Conservation (phyloP, 2,888 invertebrate species). For the Creontiades dilutus region DNA sequence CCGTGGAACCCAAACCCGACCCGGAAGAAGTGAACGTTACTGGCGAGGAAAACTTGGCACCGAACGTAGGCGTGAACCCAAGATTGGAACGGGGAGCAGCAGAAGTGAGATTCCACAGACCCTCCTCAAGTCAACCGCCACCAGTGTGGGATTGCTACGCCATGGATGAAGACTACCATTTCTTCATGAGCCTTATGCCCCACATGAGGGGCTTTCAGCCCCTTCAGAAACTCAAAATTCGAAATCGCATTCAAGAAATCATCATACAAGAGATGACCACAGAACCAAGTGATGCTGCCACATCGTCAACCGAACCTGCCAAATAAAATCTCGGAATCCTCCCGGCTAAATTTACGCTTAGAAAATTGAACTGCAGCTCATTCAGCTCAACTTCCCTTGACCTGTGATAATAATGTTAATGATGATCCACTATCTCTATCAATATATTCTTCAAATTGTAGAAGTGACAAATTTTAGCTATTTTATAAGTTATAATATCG, state of each 20-base stretch:
- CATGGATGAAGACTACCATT: conserved; percentile 63
- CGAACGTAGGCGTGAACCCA: background rate
- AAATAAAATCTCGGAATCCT: background rate
- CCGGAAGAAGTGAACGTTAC: background rate
- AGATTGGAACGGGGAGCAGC: background rate
- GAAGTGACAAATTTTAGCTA: no score
- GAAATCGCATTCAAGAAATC: conserved; percentile 59
- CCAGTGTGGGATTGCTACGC: conserved; percentile 3
- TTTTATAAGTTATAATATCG: no score
- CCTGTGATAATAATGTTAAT: background rate
- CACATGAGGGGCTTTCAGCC: conserved; percentile 58
- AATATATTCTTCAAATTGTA: no score
- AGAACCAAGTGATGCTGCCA: conserved; percentile 36
- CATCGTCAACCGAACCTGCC: conserved; percentile 41
- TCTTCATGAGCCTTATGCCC: conserved; percentile 68
- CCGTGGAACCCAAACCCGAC: background rate
- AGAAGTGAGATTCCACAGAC: background rate
- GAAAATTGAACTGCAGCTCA: conserved; percentile 1
- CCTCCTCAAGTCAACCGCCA: background rate
- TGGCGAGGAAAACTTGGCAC: background rate
- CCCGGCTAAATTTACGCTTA: background rate
- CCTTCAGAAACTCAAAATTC: conserved; percentile 50
- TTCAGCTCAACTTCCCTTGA: background rate
- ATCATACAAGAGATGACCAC: conserved; percentile 55
- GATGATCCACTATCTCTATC: background rate